Evolutionary conservation across 2,113 vertebrate species (phyloP).

Genomic region (Canis aureus): DNA sequence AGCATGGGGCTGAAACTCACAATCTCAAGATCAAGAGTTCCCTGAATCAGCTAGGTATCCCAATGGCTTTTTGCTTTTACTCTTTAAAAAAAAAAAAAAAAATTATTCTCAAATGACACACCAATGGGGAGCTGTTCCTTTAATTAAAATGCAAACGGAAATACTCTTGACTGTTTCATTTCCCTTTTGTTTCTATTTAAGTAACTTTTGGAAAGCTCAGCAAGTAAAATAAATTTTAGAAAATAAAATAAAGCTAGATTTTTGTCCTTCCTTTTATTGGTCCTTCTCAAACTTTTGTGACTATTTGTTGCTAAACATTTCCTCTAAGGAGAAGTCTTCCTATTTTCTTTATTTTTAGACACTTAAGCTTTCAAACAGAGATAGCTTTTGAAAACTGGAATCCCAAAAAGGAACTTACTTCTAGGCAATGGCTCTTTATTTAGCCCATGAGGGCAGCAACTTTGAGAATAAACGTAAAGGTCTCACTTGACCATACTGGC

Average conservation of each 20-base stretch:
- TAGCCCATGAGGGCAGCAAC: background rate
- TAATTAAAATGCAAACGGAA: slow-evolving; percentile 30
- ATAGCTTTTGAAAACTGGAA: slow-evolving; percentile 49
- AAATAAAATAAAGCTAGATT: slow-evolving; percentile 41
- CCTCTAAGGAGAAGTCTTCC: slow-evolving; percentile 61
- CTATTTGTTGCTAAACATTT: slow-evolving; percentile 58
- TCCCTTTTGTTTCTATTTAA: background rate
- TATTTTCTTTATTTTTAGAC: slow-evolving; percentile 73
- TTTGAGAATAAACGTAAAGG: background rate
- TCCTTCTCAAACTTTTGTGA: slow-evolving; percentile 44
- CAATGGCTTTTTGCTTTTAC: background rate
- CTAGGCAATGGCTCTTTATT: background rate
- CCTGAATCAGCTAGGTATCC: background rate
- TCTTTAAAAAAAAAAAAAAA: background rate
- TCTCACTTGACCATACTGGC: background rate
- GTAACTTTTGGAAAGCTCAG: slow-evolving; percentile 13
- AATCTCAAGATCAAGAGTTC: background rate
- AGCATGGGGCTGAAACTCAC: background rate
- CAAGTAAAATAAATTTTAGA: background rate
- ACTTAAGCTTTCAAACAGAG: background rate
- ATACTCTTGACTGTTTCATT: background rate
- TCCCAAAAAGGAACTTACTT: slow-evolving; percentile 57
- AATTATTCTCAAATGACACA: background rate
- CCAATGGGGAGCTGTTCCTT: background rate
- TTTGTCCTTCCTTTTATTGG: slow-evolving; percentile 47